Base-by-base conservation (phyloP, 1,140 invertebrate genomes). In the Drosophila sp. region DNA sequence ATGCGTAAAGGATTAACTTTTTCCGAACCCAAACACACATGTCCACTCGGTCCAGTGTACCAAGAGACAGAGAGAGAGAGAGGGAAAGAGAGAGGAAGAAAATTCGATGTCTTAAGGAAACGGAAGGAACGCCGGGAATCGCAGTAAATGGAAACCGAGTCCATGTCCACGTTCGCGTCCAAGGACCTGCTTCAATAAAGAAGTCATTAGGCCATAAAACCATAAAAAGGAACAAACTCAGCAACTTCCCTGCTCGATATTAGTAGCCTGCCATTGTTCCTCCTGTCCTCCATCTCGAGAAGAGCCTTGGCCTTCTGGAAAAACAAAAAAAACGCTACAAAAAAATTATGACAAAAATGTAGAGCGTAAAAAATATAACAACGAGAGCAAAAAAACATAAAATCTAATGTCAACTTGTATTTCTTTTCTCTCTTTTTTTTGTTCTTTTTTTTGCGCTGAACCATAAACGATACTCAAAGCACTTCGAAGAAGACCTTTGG, bases 311-410 rank as follows among this genome's bases (percentile, higher is more conserved):
- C 44, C 61, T 40, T n/a, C 65, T 7, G 17, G 27, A 66, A 25
- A 33, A 23, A 7, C 7, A 47, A 23, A 47, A 23, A 50, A 25
- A 27, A 50, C 8, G 10, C 11, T 50, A 8, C 29, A 66, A 66
- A 70, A 17, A 76, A 76, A 73, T 65, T 58, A 3, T 47, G 40
- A 70, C 70, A 69, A 72, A 67, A 77, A 87, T 89, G 68, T 87
- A 87, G 84, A 87, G 84, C 84, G 80, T 89, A 87, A 87, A 87
- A 87, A 87, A 87, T 83, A 89, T 83, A 87, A 87, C 84, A 87
- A 80, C 84, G 57, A 87, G 84, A 89, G 76, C 84, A 87, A 72
- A 85, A 76, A 75, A 82, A 80, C 83, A 87, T 82, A 86, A 80
- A 78, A 87, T 50, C 62, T 75, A 70, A 81, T 83, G 76, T 84